Percentiles rank a stretch among this genome's conserved stretches.
phyloP scores from a whole-genome alignment of 2,113 vertebrate genomes.

The Tretioscincus oriximinensis region DNA sequence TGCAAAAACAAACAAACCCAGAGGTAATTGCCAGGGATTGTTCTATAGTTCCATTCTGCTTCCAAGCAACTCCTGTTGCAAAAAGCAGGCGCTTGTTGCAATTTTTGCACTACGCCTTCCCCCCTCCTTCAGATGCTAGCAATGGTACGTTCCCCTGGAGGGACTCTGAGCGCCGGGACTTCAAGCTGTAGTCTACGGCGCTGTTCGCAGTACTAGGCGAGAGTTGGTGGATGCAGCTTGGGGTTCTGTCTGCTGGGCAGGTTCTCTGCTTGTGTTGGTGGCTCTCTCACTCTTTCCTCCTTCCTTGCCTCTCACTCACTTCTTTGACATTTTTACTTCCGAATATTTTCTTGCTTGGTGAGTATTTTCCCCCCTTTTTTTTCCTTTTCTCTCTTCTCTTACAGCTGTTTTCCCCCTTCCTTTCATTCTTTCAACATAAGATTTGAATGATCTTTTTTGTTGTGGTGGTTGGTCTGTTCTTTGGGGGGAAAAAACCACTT shows the following conservation, averaged over 20 bases:
- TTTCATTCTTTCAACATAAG: rapidly evolving
- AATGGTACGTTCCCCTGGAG: conserved; percentile 64
- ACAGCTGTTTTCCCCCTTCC: neutral
- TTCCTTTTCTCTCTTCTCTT: neutral
- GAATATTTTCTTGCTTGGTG: conserved; percentile 57
- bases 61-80: no score
- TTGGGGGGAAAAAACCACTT: neutral
- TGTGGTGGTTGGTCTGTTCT: neutral
- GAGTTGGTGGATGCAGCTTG: neutral
- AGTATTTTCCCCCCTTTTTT: conserved; percentile 45
- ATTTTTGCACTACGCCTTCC: neutral
- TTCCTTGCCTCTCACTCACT: conserved; percentile 23
- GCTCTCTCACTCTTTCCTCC: conserved; percentile 29
- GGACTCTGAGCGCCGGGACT: conserved; percentile 55
- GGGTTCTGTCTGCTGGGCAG: neutral
- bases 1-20: no score
- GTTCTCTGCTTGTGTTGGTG: conserved; percentile 1
- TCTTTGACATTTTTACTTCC: conserved; percentile 43
- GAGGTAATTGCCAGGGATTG: no score
- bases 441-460: neutral
- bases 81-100: neutral
- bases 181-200: conserved; percentile 6
- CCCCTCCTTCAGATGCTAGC: neutral
- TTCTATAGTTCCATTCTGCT: neutral
- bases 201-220: conserved; percentile 44